Conservation (phyloP, 1,140 invertebrate species). For the Scylla paramamosain region DNA sequence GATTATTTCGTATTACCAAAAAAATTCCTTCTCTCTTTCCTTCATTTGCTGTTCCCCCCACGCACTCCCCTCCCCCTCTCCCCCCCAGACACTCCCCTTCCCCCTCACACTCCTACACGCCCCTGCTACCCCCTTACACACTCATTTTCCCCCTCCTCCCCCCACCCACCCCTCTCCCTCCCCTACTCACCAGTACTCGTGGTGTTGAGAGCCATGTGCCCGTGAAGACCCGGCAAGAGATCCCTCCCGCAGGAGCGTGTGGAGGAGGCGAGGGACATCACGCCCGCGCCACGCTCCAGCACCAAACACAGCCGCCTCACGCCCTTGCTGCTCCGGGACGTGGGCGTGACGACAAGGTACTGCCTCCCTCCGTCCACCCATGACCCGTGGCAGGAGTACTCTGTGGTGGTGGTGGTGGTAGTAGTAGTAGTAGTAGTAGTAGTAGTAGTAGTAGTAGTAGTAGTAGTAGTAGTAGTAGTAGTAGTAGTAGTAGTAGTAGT, state of each 20-base stretch:
- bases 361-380: constrained; percentile 71
- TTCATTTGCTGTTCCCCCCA: no score
- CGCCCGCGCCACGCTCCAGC: constrained; percentile 64
- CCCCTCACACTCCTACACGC: no score
- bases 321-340: constrained; percentile 76
- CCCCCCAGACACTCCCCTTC: no score
- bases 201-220: constrained; percentile 75
- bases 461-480: constrained; percentile 15
- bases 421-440: constrained; percentile 32
- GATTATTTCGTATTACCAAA: no score
- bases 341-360: constrained; percentile 76
- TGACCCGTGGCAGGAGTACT: constrained; percentile 93
- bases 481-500: not conserved
- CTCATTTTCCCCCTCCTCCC: no score
- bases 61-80: no score
- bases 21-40: no score
- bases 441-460: not conserved
- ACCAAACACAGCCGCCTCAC: constrained; percentile 75
- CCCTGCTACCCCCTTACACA: no score
- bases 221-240: constrained; percentile 70
- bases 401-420: constrained; percentile 80
- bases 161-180: no score
- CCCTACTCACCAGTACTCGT: constrained; percentile 66
- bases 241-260: constrained; percentile 74
- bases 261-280: constrained; percentile 74